These are phyloP conservation scores for Falcaria lacertinaria DNA, from an alignment of 2,888 invertebrate genomes.

Conservation along the genomic window DNA sequence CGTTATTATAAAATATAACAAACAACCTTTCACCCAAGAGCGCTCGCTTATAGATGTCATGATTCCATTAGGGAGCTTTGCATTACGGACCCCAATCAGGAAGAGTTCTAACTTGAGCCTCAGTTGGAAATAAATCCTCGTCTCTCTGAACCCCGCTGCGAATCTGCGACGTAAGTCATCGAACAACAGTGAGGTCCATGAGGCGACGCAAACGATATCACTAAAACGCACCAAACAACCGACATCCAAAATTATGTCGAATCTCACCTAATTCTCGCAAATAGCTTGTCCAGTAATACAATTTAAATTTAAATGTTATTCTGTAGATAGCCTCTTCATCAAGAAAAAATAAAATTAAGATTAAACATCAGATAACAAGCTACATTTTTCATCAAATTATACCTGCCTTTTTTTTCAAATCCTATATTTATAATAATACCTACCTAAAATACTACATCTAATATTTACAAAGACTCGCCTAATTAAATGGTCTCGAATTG, in stretches of 20 bases:
- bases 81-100: slow-evolving; percentile 53
- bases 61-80: slow-evolving; percentile 26
- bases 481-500: too few relatives aligned
- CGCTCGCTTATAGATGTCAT: slow-evolving; percentile 12
- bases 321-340: too few relatives aligned
- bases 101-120: slow-evolving; percentile 48
- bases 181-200: slow-evolving; percentile 56
- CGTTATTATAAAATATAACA: too few relatives aligned
- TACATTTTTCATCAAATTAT: too few relatives aligned
- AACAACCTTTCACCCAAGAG: slow-evolving; percentile 12
- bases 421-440: too few relatives aligned
- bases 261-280: slow-evolving; percentile 48
- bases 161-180: slow-evolving; percentile 43
- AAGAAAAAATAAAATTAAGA: too few relatives aligned
- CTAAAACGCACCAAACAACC: slow-evolving; percentile 47
- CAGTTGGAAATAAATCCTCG: slow-evolving; percentile 60
- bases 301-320: too few relatives aligned
- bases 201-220: slow-evolving; percentile 47
- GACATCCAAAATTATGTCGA: slow-evolving; percentile 37
- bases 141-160: slow-evolving; percentile 51
- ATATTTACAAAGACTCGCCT: too few relatives aligned
- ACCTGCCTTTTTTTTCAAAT: too few relatives aligned
- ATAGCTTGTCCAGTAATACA: slow-evolving; percentile 31
- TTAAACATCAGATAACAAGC: too few relatives aligned
- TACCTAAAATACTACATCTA: too few relatives aligned